Percentiles rank a stretch among this genome's conserved stretches.
These are phyloP conservation scores for Geophilus truncorum DNA, from an alignment of 2,888 invertebrate species.

Conservation along the genomic window DNA sequence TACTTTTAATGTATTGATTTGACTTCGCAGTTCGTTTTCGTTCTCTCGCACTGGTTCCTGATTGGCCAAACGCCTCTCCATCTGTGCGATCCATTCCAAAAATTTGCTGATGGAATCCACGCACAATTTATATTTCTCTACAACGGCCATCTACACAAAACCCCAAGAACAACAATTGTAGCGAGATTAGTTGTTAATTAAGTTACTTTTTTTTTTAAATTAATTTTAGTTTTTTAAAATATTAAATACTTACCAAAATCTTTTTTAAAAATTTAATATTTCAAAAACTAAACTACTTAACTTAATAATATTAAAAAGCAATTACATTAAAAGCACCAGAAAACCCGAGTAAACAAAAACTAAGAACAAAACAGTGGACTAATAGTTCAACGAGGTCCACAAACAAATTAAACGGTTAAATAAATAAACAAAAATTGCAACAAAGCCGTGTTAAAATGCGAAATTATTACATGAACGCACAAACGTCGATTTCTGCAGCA, in stretches of 20 bases:
- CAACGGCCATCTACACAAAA: slow-evolving; percentile 81
- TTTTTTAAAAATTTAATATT: too few species aligned
- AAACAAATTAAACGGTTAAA: neutral
- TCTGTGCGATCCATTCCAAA: slow-evolving; percentile 77
- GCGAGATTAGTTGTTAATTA: too few species aligned
- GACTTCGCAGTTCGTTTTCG: slow-evolving; percentile 77
- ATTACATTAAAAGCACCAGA: neutral
- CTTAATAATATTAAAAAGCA: neutral
- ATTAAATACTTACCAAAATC: neutral
- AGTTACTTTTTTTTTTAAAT: too few species aligned
- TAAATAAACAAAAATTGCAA: neutral
- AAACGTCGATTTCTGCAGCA: slow-evolving; percentile 10
- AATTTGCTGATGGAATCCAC: slow-evolving; percentile 79
- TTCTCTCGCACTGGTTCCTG: slow-evolving; percentile 83
- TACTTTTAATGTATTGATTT: slow-evolving; percentile 82
- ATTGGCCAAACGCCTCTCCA: slow-evolving; percentile 76
- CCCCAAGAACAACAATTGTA: neutral
- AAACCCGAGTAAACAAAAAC: neutral
- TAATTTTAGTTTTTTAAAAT: neutral
- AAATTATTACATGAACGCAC: neutral
- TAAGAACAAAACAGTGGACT: neutral
- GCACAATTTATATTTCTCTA: slow-evolving; percentile 87
- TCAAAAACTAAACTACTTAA: neutral
- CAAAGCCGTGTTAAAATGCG: neutral
- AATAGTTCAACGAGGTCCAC: neutral